Conservation (phyloP, 64 coral and sea anemone species). For the Catalaphyllia jardinei region DNA sequence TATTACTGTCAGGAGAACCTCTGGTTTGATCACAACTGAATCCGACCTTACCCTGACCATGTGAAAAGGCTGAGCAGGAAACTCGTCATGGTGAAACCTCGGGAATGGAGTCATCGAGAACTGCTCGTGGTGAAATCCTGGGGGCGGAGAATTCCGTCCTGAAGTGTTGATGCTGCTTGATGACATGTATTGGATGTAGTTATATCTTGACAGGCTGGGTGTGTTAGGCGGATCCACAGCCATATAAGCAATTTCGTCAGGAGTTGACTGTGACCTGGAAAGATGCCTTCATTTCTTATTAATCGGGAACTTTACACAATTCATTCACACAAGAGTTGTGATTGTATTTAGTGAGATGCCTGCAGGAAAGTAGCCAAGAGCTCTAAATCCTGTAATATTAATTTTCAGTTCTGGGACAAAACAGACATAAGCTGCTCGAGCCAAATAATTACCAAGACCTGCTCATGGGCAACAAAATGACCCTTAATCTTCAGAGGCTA, state of each 20-base stretch:
- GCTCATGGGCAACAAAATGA: too few relatives aligned
- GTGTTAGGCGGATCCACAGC: conserved; percentile 91
- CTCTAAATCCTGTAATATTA: too few relatives aligned
- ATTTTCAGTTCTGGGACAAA: too few relatives aligned
- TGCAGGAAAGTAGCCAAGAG: too few relatives aligned
- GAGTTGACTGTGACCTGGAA: conserved; percentile 87
- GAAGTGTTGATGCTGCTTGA: conserved; percentile 76
- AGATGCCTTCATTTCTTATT: conserved; percentile 8
- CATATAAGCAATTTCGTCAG: conserved; percentile 90
- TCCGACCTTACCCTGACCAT: conserved; percentile 58
- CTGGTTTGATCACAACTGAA: neutral
- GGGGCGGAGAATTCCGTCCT: conserved; percentile 90
- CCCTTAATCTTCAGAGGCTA: too few relatives aligned
- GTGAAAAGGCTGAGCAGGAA: conserved; percentile 73
- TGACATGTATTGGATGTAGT: conserved; percentile 83
- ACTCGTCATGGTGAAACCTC: conserved; percentile 88
- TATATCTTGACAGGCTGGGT: conserved; percentile 87
- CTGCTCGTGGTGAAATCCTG: conserved; percentile 79
- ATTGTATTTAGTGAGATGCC: too few relatives aligned
- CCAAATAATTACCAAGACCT: too few relatives aligned
- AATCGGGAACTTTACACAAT: neutral
- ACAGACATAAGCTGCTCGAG: too few relatives aligned
- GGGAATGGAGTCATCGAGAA: conserved; percentile 59
- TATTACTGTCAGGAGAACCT: neutral
- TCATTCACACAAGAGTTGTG: neutral